These are phyloP conservation scores for Peromyscus californicus DNA, from an alignment of 2,113 vertebrate genomes.

Conservation along the genomic window DNA sequence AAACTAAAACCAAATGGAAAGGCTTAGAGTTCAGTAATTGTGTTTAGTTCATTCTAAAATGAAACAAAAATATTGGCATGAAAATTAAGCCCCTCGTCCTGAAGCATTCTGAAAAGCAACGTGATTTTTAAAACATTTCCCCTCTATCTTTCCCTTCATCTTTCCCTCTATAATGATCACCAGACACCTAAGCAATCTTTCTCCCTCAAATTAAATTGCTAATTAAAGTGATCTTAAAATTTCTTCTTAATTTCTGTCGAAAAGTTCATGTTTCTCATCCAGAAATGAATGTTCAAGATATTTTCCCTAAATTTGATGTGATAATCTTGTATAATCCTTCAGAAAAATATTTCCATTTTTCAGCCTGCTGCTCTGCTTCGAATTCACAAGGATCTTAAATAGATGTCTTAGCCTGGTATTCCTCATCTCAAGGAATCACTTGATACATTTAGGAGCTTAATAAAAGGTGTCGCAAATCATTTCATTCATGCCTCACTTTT, in stretches of 20 bases:
- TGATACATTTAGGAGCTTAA: neutral
- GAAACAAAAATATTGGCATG: neutral
- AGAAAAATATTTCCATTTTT: neutral
- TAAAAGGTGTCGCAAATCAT: neutral
- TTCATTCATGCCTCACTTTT: conserved; percentile 39
- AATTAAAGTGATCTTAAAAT: neutral
- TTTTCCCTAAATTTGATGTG: neutral
- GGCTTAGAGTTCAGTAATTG: neutral
- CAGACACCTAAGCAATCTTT: neutral
- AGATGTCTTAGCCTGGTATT: conserved; percentile 7
- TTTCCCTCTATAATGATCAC: neutral
- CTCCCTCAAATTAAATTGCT: neutral
- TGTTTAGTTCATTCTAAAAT: conserved; percentile 1
- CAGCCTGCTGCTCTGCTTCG: neutral
- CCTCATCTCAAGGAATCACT: conserved; percentile 5
- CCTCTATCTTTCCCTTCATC: neutral
- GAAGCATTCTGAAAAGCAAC: neutral
- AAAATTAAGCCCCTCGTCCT: neutral
- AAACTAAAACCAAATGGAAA: neutral
- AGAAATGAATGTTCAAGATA: neutral
- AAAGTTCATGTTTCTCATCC: neutral
- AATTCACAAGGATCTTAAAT: neutral
- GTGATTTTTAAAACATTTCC: neutral
- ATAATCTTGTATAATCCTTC: neutral
- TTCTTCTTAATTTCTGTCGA: neutral